Base-by-base conservation (phyloP, 2,797 vertebrate species). In the Trachurus trachurus region DNA sequence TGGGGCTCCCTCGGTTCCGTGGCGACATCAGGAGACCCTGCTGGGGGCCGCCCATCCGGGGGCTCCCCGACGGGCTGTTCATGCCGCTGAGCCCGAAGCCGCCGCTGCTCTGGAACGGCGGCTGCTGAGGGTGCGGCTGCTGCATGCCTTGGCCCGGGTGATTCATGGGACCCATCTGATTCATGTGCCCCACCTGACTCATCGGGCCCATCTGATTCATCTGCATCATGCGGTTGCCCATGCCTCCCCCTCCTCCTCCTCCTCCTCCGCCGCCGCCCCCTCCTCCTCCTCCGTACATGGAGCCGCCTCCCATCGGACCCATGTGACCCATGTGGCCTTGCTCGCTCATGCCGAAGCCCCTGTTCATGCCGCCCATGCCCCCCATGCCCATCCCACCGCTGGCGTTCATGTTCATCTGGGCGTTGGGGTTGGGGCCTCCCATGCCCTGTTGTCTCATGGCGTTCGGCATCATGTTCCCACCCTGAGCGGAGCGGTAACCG, bases 1-100 rank as follows among this genome's bases (percentile, higher is more conserved):
- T 99, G 26, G 98, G 98, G 90, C 98, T 99, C 31, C 96, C 97
- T 69, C 97, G 93, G 92, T 97, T 97, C 40, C 97, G 95, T 54
- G 97, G 97, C 11, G 98, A 99, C 83, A 97, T 95, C 92, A 99
- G 95, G 71, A 99, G 94, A 65, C 95, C 97, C 81, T 96, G 97
- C 67, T 98, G 98, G 80, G 77, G 95, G 74, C 95, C 94, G 40
- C 94, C 94, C 89, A 98, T 96, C 54, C 97, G 95, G 31, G 98
- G 97, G 87, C 97, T 98, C 37, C 96, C 96, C 0, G 98, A 95
- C 0, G 98, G 98, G 74, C 98, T 99, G 54, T 92, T 97, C 94
- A 98, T 96, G 74, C 89, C 92, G 40, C 91, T 96, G 81, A 98
- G 92, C 4, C 97, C 96, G 1, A 97, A 99, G 54, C 72, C 96